Evolutionary conservation across 2,797 vertebrate genomes (phyloP).

Genomic region (Brotula barbata): DNA sequence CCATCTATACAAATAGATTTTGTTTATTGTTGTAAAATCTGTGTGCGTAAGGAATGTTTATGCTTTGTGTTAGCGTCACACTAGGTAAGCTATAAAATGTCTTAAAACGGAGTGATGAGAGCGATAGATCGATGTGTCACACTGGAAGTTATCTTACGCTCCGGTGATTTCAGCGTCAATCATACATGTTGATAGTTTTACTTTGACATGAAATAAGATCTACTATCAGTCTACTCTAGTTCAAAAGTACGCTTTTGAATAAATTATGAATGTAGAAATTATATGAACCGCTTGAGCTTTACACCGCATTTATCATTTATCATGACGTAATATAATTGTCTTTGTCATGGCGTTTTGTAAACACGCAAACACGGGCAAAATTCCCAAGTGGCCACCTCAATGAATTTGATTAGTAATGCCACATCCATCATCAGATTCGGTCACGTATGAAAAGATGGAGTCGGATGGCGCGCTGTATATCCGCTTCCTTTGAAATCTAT

Average conservation of each 20-base stretch:
- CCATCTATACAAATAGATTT: not conserved
- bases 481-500: conserved; percentile 58
- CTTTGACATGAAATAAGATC: not conserved
- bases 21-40: not conserved
- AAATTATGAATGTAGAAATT: not conserved
- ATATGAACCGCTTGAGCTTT: conserved; percentile 2
- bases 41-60: not conserved
- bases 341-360: conserved; percentile 35
- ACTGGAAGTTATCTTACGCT: conserved; percentile 28
- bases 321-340: conserved; percentile 32
- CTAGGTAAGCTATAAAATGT: conserved; percentile 18
- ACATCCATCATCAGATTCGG: conserved; percentile 67
- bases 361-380: conserved; percentile 8
- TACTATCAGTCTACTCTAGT: not conserved
- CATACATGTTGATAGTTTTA: conserved; percentile 39
- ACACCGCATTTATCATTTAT: conserved; percentile 28
- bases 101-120: conserved; percentile 45
- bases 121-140: conserved; percentile 43
- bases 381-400: conserved; percentile 58
- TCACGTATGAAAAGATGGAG: conserved; percentile 53
- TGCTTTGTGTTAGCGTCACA: not conserved
- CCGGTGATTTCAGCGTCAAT: conserved; percentile 36
- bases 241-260: not conserved
- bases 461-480: conserved; percentile 47
- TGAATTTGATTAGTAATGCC: conserved; percentile 70